A percentile compares a stretch with the other conserved stretches of the same genome.
phyloP scores from a whole-genome alignment of 2,888 invertebrate genomes.

The Scaptomyza cyrtandrae region DNA sequence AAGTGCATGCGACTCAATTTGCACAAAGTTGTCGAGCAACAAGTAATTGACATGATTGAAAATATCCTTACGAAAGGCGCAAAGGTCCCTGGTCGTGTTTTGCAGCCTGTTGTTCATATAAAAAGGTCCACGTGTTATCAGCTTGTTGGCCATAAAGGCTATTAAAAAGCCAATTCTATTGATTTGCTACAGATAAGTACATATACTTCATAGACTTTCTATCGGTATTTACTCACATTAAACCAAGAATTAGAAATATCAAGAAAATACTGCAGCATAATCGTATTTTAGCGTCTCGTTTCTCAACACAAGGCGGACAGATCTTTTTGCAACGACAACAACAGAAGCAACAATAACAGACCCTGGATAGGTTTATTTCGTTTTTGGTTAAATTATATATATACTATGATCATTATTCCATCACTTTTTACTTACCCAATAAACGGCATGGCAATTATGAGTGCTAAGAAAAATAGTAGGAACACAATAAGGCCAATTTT shows the following conservation, averaged over 20 bases:
- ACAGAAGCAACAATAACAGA: constrained; percentile 88
- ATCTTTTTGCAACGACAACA: constrained; percentile 90
- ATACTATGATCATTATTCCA: background rate
- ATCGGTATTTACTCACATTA: constrained; percentile 87
- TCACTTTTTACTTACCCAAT: constrained; percentile 86
- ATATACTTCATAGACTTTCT: background rate
- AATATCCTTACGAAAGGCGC: constrained; percentile 89
- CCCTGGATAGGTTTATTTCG: constrained; percentile 52
- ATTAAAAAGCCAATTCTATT: constrained; percentile 94
- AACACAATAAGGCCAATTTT: constrained; percentile 83
- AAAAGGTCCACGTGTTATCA: constrained; percentile 89
- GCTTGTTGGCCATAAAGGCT: constrained; percentile 94
- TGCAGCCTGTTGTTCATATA: constrained; percentile 87
- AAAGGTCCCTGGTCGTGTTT: constrained; percentile 88
- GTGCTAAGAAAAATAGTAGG: constrained; percentile 86
- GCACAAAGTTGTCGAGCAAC: constrained; percentile 89
- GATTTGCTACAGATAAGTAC: no score
- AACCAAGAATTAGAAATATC: constrained; percentile 90
- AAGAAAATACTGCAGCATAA: constrained; percentile 89
- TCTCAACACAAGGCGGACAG: constrained; percentile 92
- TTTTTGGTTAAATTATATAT: background rate
- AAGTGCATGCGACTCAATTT: constrained; percentile 88
- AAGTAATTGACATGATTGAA: constrained; percentile 89
- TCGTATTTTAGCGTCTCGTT: constrained; percentile 87
- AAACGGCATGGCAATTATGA: constrained; percentile 90